Evolutionary conservation across 2,113 vertebrate genomes (phyloP).

Genomic region (Tylochromis polylepis): DNA sequence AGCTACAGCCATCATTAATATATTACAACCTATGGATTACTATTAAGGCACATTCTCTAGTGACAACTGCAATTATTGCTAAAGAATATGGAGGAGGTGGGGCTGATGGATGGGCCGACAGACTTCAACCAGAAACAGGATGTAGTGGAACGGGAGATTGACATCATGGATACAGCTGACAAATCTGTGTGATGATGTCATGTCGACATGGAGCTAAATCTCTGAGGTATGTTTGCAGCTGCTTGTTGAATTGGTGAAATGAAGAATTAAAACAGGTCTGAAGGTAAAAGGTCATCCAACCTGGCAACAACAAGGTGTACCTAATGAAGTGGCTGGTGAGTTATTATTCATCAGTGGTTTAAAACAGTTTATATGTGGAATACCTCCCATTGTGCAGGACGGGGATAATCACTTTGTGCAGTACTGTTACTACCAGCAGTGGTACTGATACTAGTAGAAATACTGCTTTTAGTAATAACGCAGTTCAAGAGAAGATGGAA

Average conservation of each 20-base stretch:
- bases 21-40: not conserved
- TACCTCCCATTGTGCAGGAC: not conserved
- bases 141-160: not conserved
- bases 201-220: not conserved
- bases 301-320: not conserved
- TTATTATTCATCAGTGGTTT: not conserved
- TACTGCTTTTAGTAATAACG: not conserved
- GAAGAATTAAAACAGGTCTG: not conserved
- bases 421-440: not conserved
- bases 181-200: not conserved
- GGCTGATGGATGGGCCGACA: not conserved
- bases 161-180: not conserved
- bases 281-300: too few relatives aligned
- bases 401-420: fast-evolving
- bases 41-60: not conserved
- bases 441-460: not conserved
- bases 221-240: not conserved
- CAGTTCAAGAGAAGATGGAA: not conserved
- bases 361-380: not conserved
- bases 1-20: not conserved
- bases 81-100: not conserved
- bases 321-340: not conserved
- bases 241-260: not conserved
- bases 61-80: not conserved
- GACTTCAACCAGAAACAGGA: not conserved